Conservation (phyloP, 2,797 vertebrate species). For the Oreonectes daqikongensis region DNA sequence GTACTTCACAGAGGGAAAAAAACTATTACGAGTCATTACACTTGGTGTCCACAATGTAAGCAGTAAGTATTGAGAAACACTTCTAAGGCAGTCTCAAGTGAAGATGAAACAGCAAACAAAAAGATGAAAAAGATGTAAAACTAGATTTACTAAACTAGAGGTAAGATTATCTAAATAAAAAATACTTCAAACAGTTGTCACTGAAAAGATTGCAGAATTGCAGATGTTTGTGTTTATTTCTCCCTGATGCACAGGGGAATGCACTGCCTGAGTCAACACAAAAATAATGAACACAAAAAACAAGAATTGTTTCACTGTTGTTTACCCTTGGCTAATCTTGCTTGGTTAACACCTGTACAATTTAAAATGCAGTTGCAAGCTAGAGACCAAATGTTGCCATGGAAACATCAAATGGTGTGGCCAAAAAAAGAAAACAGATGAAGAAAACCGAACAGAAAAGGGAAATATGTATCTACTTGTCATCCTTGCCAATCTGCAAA, state of each 20-base stretch:
- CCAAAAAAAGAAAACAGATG: constrained; percentile 54
- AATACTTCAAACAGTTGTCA: not conserved
- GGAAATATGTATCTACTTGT: constrained; percentile 60
- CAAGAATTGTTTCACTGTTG: constrained; percentile 36
- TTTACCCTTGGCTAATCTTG: constrained; percentile 39
- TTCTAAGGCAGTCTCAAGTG: constrained; percentile 53
- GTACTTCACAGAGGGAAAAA: constrained; percentile 91
- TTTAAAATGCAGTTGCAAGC: constrained; percentile 38
- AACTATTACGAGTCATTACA: constrained; percentile 96
- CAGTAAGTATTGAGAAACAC: constrained; percentile 86
- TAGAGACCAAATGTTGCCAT: constrained; percentile 56
- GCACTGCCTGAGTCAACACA: constrained; percentile 22
- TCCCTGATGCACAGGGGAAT: constrained; percentile 9
- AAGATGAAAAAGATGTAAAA: not conserved
- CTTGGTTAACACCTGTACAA: constrained; percentile 50
- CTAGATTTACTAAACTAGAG: too few species aligned
- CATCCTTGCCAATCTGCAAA: constrained; percentile 63
- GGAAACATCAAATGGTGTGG: constrained; percentile 59
- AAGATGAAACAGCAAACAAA: constrained; percentile 45
- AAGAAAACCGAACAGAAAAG: constrained; percentile 59
- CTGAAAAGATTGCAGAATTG: not conserved
- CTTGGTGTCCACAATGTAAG: constrained; percentile 92
- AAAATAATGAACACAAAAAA: constrained; percentile 20
- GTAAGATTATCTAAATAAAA: not conserved
- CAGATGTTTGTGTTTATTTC: not conserved